Evolutionary conservation across 2,113 vertebrate species (phyloP), one percentile per base, ranked within the genome.

Genomic region (Galemys pyrenaicus): DNA sequence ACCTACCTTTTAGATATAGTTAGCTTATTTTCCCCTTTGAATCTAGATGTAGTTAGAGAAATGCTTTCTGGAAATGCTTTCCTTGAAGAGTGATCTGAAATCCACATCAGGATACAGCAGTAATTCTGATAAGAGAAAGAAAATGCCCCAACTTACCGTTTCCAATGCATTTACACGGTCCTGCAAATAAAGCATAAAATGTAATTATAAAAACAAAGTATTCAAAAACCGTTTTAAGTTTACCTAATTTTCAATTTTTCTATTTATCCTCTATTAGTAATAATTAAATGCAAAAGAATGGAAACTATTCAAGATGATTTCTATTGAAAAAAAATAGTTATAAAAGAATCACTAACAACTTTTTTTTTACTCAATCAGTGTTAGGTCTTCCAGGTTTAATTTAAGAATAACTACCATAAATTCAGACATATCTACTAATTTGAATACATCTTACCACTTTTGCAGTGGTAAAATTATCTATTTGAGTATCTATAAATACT

Each of bases 81-180:
- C 54, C 87, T 91, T 87, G 64, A 16, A 49, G 35, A 60, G 30
- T 60, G 73, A 82, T 92, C 78, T 91, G 92, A 96, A 97, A 97
- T 94, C 51, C 71, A 82, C 22, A 77, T 44, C 22, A 51, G 86
- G 67, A 95, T 74, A 37, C 89, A 58, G 15, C 16, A 96, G 39
- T 56, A 62, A 44, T 87, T 95, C 93, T 70, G 87, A 98, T 67
- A 96, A 70, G 46, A 96, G 82, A 93, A 95, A 85, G 35, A 90
- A 97, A 84, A 95, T 15, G 41, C 4, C 71, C 88, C 78, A 75
- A 98, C 98, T 98, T 98, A 98, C 98, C 97, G 73, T 96, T 98
- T 98, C 98, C 95, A 98, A 97, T 28, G 97, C 95, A 96, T 97
- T 96, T 94, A 98, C 96, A 90, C 98, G 98, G 44, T 98, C 98